Evolutionary conservation across 2,888 invertebrate genomes (phyloP).

Genomic region (Aphodius granarius): DNA sequence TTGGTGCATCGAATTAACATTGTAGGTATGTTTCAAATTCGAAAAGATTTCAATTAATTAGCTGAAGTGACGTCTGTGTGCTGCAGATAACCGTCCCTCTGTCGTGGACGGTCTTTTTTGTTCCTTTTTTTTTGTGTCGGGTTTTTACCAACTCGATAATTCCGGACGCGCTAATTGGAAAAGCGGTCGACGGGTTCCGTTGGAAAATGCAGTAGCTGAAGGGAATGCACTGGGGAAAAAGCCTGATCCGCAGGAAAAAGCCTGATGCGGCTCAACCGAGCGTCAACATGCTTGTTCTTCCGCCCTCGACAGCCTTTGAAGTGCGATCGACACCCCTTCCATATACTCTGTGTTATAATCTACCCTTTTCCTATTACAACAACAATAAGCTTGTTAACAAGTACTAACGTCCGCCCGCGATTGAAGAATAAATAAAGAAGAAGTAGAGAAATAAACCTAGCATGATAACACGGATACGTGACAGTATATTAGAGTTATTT

Average conservation of each 20-base stretch:
- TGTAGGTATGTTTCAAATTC: not conserved
- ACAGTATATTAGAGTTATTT: too few species aligned
- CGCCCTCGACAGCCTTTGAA: not conserved
- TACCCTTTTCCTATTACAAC: too few species aligned
- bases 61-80: not conserved
- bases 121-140: not conserved
- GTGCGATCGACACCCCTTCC: not conserved
- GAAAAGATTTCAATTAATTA: not conserved
- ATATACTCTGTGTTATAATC: too few species aligned
- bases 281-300: not conserved
- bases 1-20: not conserved
- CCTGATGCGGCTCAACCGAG: not conserved
- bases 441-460: too few species aligned
- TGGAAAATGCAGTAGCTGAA: not conserved
- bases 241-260: too few species aligned
- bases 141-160: not conserved
- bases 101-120: not conserved
- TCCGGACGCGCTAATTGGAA: not conserved
- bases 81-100: not conserved
- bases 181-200: not conserved
- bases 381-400: too few species aligned
- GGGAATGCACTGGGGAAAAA: not conserved
- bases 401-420: too few species aligned
- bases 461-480: too few species aligned
- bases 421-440: too few species aligned